A percentile compares a stretch with the other conserved stretches of the same genome.
phyloP scores from a whole-genome alignment of 2,888 invertebrate genomes.

The Drosophila longiperda region DNA sequence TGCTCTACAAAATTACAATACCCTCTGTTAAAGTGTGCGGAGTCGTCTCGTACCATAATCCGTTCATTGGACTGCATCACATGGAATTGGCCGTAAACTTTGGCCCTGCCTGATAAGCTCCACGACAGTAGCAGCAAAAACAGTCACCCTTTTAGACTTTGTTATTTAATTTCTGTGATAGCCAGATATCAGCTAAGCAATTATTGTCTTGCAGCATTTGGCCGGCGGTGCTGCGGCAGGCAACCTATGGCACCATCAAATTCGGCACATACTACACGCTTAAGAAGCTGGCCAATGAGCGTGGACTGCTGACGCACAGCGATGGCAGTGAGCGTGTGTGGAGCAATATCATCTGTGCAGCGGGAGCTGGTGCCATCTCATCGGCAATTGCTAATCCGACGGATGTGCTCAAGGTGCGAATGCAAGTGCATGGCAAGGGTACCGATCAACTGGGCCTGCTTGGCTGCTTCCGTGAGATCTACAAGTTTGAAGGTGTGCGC shows the following conservation, averaged over 20 bases:
- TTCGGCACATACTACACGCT: constrained; percentile 97
- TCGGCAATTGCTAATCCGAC: constrained; percentile 98
- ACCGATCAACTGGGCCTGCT: constrained; percentile 87
- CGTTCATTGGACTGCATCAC: constrained; percentile 31
- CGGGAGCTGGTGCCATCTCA: constrained; percentile 90
- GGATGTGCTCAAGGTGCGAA: constrained; percentile 97
- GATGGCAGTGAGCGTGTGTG: constrained; percentile 87
- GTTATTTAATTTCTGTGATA: constrained; percentile 29
- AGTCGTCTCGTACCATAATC: constrained; percentile 29
- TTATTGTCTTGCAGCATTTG: constrained; percentile 88
- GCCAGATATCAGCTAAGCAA: constrained; percentile 25
- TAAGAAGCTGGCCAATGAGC: constrained; percentile 89
- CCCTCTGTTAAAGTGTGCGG: background rate
- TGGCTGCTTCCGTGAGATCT: constrained; percentile 93
- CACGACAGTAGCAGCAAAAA: constrained; percentile 27
- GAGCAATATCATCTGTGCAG: constrained; percentile 92
- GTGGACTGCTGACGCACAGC: constrained; percentile 84
- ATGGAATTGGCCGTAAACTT: constrained; percentile 48
- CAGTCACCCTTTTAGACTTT: constrained; percentile 63
- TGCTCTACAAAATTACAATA: background rate
- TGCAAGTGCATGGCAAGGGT: constrained; percentile 91
- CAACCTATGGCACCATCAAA: constrained; percentile 98
- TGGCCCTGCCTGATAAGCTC: constrained; percentile 54
- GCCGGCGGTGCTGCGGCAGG: constrained; percentile 96
- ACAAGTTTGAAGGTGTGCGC: constrained; percentile 91